These are phyloP conservation scores for Melanchra persicariae DNA, from an alignment of 2,888 invertebrate species.

Conservation along the genomic window DNA sequence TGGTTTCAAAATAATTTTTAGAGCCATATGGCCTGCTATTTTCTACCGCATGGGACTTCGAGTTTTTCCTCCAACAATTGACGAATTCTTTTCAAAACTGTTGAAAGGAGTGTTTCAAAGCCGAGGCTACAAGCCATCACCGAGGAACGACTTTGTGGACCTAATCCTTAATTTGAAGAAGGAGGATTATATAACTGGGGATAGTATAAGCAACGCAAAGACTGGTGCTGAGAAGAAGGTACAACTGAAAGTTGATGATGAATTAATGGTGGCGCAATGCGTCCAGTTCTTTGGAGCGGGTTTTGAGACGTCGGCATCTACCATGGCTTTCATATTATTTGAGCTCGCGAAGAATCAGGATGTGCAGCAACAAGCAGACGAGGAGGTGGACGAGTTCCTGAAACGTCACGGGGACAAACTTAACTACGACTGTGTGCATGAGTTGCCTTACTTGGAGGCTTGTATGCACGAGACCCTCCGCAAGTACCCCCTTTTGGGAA, in stretches of 20 bases:
- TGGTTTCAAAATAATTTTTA: slow-evolving; percentile 64
- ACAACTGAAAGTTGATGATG: slow-evolving; percentile 74
- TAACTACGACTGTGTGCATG: slow-evolving; percentile 73
- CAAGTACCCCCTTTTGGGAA: slow-evolving; percentile 74
- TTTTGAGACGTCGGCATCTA: slow-evolving; percentile 77
- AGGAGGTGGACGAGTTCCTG: slow-evolving; percentile 76
- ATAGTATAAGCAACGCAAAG: slow-evolving; percentile 69
- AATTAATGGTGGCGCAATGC: slow-evolving; percentile 87
- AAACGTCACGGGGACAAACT: slow-evolving; percentile 64
- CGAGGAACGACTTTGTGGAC: slow-evolving; percentile 78
- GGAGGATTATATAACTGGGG: slow-evolving; percentile 69
- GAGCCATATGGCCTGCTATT: slow-evolving; percentile 74
- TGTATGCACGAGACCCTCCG: slow-evolving; percentile 78
- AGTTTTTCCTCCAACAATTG: slow-evolving; percentile 67
- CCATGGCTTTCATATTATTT: slow-evolving; percentile 71
- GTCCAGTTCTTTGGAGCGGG: slow-evolving; percentile 85
- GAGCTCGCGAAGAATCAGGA: slow-evolving; percentile 75
- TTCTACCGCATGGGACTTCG: slow-evolving; percentile 74
- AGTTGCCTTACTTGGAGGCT: slow-evolving; percentile 76
- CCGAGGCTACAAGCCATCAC: slow-evolving; percentile 67
- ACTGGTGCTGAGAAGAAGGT: slow-evolving; percentile 64
- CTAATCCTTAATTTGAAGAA: slow-evolving; percentile 72
- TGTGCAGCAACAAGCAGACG: slow-evolving; percentile 65
- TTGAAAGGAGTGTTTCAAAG: slow-evolving; percentile 70
- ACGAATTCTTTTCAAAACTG: slow-evolving; percentile 71